Evolutionary conservation across 2,113 vertebrate genomes (phyloP).

Genomic region (Notiomystis cincta): DNA sequence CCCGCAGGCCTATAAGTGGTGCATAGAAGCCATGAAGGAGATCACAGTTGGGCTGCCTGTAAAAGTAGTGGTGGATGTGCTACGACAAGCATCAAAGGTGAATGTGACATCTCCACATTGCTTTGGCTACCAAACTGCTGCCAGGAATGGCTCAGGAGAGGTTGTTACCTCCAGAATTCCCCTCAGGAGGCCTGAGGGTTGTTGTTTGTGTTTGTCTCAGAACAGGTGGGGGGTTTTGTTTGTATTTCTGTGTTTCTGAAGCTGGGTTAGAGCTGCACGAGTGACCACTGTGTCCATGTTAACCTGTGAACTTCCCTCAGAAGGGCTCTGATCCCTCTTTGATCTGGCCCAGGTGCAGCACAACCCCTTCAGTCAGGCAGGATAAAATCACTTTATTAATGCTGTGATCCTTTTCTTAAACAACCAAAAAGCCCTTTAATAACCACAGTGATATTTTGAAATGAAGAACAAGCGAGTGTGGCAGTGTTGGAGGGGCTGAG

Average conservation of each 20-base stretch:
- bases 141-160: neutral
- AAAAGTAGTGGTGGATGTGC: slow-evolving; percentile 95
- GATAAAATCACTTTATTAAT: neutral
- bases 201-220: neutral
- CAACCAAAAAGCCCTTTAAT: neutral
- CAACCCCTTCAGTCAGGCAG: neutral
- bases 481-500: neutral
- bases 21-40: slow-evolving; percentile 98
- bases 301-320: neutral
- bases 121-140: neutral
- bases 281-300: rapidly evolving
- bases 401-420: neutral
- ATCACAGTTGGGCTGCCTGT: slow-evolving; percentile 92
- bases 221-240: rapidly evolving
- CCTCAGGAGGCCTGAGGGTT: neutral
- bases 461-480: rapidly evolving
- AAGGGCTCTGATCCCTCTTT: neutral
- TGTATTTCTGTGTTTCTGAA: neutral
- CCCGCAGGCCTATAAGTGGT: slow-evolving; percentile 95
- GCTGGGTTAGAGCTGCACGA: neutral
- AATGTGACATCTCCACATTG: neutral
- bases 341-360: neutral
- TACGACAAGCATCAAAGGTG: slow-evolving; percentile 97
- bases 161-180: neutral
- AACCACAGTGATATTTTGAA: neutral